Percentiles rank a stretch among this genome's conserved stretches.
phyloP scores from a whole-genome alignment of 2,113 vertebrate species.

The Varanus komodoensis region DNA sequence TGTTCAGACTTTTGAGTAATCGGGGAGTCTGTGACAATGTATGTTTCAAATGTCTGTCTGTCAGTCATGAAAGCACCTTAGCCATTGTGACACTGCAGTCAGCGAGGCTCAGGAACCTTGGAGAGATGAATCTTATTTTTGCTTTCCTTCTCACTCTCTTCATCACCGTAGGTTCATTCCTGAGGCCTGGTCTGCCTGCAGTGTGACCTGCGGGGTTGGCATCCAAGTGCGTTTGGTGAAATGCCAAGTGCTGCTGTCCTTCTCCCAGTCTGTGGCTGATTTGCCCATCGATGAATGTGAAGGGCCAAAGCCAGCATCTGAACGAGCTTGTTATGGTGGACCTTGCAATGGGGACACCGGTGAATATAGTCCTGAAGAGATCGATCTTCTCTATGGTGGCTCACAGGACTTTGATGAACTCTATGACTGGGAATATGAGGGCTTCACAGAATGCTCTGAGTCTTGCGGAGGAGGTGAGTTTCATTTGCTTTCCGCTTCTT shows the following conservation, averaged over 20 bases:
- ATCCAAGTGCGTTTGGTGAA: constrained; percentile 85
- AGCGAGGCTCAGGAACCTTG: background rate
- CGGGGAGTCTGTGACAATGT: background rate
- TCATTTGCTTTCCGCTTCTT: background rate
- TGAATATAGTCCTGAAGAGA: constrained; percentile 63
- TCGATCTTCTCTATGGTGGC: constrained; percentile 60
- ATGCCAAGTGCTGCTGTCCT: constrained; percentile 94
- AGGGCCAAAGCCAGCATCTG: constrained; percentile 84
- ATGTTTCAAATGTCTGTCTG: background rate
- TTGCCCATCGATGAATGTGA: constrained; percentile 92
- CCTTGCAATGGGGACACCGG: constrained; percentile 81
- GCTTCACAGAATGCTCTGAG: constrained; percentile 92
- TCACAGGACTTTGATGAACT: constrained; percentile 83
- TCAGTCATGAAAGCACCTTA: background rate
- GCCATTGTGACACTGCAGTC: too few species aligned
- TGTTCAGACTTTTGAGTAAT: background rate
- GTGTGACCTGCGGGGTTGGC: constrained; percentile 90
- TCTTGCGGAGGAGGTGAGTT: constrained; percentile 92
- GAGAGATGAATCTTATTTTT: background rate
- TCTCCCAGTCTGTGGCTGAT: constrained; percentile 93
- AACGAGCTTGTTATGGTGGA: constrained; percentile 86
- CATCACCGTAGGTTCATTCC: constrained; percentile 87
- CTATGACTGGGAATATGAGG: constrained; percentile 95
- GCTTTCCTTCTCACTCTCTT: constrained; percentile 36
- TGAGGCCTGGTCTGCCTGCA: constrained; percentile 90